Evolutionary conservation across 92 coral and sea anemone species (phyloP).

Genomic region (Virgularia gustaviana): DNA sequence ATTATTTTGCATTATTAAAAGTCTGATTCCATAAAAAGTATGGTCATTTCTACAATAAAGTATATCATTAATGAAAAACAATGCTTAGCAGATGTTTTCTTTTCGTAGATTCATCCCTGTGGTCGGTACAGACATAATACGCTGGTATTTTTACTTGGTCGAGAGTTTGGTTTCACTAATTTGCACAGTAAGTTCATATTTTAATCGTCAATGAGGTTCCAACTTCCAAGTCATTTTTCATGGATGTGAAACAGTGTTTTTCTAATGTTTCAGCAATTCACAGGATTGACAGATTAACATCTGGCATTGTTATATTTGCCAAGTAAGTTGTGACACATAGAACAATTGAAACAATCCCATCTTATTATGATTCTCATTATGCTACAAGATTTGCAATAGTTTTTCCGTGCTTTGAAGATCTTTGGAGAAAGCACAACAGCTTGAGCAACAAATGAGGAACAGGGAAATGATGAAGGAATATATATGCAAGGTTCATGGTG

Average conservation of each 20-base stretch:
- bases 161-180: conserved; percentile 77
- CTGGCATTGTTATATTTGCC: conserved; percentile 98
- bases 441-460: conserved; percentile 81
- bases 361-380: background rate
- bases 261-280: conserved; percentile 79
- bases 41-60: background rate
- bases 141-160: conserved; percentile 86
- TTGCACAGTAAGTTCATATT: conserved; percentile 72
- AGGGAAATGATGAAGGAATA: conserved; percentile 79
- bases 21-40: background rate
- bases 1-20: background rate
- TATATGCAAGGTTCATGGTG: conserved; percentile 77
- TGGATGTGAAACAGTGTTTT: too few relatives aligned
- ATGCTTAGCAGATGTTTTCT: background rate
- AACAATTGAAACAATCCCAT: too few relatives aligned
- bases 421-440: conserved; percentile 74
- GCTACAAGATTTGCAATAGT: background rate
- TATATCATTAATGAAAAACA: background rate
- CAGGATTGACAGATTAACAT: conserved; percentile 93
- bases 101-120: conserved; percentile 87
- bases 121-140: conserved; percentile 95
- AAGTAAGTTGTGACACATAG: conserved; percentile 58
- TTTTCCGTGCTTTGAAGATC: conserved; percentile 41
- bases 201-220: too few relatives aligned
- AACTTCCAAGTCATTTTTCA: too few relatives aligned